Evolutionary conservation across 2,113 vertebrate species (phyloP), one percentile per base, ranked within the genome.

Genomic region (Syngnathus scovelli): DNA sequence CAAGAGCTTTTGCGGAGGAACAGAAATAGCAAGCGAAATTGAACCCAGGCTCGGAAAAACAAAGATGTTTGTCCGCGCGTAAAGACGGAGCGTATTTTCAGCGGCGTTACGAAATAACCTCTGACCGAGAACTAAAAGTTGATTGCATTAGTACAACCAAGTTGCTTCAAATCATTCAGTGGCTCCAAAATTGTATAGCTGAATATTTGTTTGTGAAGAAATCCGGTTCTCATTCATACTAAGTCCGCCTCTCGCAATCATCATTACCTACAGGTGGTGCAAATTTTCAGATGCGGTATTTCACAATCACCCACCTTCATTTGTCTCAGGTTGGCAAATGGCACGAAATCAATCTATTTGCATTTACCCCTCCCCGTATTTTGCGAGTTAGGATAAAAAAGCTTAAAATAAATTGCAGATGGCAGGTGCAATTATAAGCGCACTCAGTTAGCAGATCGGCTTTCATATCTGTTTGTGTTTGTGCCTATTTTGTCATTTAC

Each of bases 1-100:
- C 56, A 54, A 46, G 64, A 15, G 60, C 1, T 10, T 64, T 58
- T 43, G 33, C 58, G 55, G 56, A 65, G 48, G 69, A 60, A 64
- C 61, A 36, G 63, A 65, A 65, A 65, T 65, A 64, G 46, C 16
- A 11, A 51, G 16, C 2, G 15, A 37, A 48, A 64, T 64, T 37
- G 44, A 64, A 61, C 39, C 39, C 38, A 2, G 8, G 23, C 8
- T 33, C 27, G 15, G 13, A 27, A 72, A 61, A 61, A 55, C 27
- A 36, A n/a, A 15, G 49, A 41, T 37, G 23, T 19, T 44, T 37
- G 38, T 49, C 21, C 15, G 16, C 38, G 2, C 38, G 4, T 13
- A n/a, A 43, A 23, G n/a, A 15, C 49, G 3, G 8, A 52, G 49
- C 19, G 9, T n/a, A 52, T 52, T 52, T 52, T 21, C 49, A 52